Evolutionary conservation across 2,113 vertebrate genomes (phyloP).

Genomic region (Xenopus laevis): DNA sequence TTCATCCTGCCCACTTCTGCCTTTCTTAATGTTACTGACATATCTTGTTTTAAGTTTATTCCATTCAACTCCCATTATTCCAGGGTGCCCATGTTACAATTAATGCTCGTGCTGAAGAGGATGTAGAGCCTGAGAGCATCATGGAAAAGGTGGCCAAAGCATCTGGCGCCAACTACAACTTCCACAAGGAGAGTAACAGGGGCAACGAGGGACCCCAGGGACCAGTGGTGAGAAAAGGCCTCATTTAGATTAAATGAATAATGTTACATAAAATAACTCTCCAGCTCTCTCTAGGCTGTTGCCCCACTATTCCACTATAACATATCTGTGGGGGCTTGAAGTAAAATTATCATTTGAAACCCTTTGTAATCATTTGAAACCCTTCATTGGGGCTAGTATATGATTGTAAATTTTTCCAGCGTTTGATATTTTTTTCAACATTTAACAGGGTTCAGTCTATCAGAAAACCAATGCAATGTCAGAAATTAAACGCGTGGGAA

Average conservation of each 20-base stretch:
- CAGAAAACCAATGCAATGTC: conserved; percentile 94
- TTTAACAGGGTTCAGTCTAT: conserved; percentile 88
- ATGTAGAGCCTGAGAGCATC: conserved; percentile 87
- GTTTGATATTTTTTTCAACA: conserved; percentile 15
- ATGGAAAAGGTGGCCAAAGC: conserved; percentile 95
- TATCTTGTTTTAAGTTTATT: background rate
- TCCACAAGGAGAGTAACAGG: conserved; percentile 84
- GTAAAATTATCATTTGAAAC: background rate
- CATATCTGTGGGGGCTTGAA: too few relatives aligned
- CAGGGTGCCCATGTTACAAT: conserved; percentile 95
- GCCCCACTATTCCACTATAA: too few relatives aligned
- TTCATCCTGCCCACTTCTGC: background rate
- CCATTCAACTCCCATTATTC: background rate
- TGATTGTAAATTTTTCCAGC: background rate
- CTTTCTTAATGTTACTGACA: background rate
- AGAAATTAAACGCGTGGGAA: conserved; percentile 87
- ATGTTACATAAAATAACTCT: too few relatives aligned
- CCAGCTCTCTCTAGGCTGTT: too few relatives aligned
- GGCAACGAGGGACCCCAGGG: conserved; percentile 90
- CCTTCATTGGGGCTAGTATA: too few relatives aligned
- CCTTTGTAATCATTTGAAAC: too few relatives aligned
- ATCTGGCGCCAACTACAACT: conserved; percentile 92
- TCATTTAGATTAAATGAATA: background rate
- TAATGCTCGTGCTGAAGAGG: conserved; percentile 90
- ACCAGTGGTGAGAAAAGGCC: conserved; percentile 79